Conservation (phyloP, 2,797 vertebrate genomes). For the Mus spretus region DNA sequence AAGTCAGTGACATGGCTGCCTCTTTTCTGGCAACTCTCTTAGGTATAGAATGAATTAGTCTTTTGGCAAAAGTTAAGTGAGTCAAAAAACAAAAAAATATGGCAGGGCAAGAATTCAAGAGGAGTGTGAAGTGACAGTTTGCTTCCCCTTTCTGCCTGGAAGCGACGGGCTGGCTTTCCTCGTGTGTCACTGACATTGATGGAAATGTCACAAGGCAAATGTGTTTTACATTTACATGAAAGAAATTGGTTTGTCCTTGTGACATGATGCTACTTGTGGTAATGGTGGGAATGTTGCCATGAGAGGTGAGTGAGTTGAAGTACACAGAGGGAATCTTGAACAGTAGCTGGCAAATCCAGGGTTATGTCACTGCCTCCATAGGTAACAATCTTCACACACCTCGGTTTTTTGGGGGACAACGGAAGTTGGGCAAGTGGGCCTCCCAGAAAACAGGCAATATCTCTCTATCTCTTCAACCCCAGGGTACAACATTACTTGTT, state of each 20-base stretch:
- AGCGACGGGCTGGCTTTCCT: conserved; percentile 53
- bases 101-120: conserved; percentile 59
- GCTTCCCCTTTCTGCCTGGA: conserved; percentile 51
- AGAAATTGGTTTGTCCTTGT: conserved; percentile 72
- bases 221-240: conserved; percentile 78
- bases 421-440: background rate
- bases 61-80: conserved; percentile 54
- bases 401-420: conserved; percentile 46
- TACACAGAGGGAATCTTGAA: background rate
- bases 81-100: conserved; percentile 59
- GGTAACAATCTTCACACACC: conserved; percentile 60
- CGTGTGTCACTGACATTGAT: conserved; percentile 74
- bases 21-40: conserved; percentile 6
- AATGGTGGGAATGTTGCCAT: conserved; percentile 57
- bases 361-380: conserved; percentile 55
- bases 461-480: conserved; percentile 4
- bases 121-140: conserved; percentile 56
- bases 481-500: conserved; percentile 57
- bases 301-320: conserved; percentile 44
- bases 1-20: background rate
- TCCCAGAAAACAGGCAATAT: conserved; percentile 26
- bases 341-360: conserved; percentile 36
- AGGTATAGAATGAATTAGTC: conserved; percentile 3
- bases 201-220: conserved; percentile 73
- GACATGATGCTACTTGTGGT: conserved; percentile 73